Conservation (phyloP, 2,888 invertebrate species). For the Geophilus truncorum region DNA sequence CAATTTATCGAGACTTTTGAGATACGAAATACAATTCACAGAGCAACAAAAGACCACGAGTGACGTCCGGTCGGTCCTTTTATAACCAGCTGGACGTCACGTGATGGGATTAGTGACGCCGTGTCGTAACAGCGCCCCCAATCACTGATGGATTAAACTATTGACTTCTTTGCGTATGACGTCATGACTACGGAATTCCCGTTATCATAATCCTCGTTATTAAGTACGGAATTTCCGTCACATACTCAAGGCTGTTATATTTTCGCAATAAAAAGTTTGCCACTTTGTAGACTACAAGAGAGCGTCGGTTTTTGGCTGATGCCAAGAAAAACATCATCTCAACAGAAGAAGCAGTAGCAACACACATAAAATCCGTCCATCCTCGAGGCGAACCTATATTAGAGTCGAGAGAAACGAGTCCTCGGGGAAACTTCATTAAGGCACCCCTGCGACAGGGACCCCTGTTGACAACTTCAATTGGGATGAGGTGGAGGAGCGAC, state of each 20-base stretch:
- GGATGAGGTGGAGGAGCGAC: neutral
- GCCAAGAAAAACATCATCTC: conserved; percentile 27
- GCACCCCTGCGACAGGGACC: conserved; percentile 22
- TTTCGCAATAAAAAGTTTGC: conserved; percentile 13
- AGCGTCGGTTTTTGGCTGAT: neutral
- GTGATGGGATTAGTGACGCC: no score
- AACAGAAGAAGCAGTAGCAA: neutral
- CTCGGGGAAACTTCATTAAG: conserved; percentile 27
- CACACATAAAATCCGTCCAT: conserved; percentile 19
- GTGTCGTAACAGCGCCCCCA: no score
- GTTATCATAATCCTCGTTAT: no score
- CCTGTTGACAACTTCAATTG: conserved; percentile 21
- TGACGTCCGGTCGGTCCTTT: no score
- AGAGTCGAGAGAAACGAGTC: conserved; percentile 25
- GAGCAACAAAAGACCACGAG: no score
- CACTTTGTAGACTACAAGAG: conserved; percentile 15
- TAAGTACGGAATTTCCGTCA: no score
- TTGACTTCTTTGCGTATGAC: no score
- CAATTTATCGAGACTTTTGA: no score
- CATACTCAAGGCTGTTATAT: neutral
- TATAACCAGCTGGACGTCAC: no score
- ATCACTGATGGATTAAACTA: no score
- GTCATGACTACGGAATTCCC: no score
- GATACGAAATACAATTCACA: no score
- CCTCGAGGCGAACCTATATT: conserved; percentile 25